phyloP scores from a whole-genome alignment of 2,888 invertebrate species.

The Campoplex nolae region DNA sequence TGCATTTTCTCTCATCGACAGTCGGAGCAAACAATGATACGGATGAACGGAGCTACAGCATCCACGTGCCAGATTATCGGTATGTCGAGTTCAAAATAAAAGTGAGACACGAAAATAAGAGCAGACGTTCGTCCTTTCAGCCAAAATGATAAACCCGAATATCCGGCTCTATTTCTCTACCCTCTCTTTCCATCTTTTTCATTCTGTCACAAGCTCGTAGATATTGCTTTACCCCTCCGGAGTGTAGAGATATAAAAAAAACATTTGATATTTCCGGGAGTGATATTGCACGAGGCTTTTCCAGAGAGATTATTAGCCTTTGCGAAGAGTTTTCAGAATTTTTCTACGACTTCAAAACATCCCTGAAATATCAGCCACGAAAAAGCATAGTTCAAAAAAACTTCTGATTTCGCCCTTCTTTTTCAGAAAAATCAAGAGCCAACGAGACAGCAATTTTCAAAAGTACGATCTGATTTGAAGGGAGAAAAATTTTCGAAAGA shows the following conservation, averaged over 20 bases:
- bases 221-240: constrained; percentile 42
- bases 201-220: constrained; percentile 18
- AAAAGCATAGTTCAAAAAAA: background rate
- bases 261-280: constrained; percentile 56
- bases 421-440: background rate
- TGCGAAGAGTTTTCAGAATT: background rate
- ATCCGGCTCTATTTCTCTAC: constrained; percentile 30
- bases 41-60: constrained; percentile 24
- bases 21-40: constrained; percentile 44
- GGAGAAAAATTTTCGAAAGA: background rate
- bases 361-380: background rate
- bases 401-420: background rate
- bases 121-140: constrained; percentile 46
- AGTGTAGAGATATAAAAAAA: background rate
- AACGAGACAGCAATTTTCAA: background rate
- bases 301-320: constrained; percentile 59
- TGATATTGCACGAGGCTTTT: constrained; percentile 54
- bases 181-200: constrained; percentile 16
- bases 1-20: constrained; percentile 30
- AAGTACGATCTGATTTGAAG: background rate
- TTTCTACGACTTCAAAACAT: background rate
- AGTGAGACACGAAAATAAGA: constrained; percentile 7
- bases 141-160: constrained; percentile 39
- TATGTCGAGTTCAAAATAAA: constrained; percentile 6
- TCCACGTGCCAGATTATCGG: constrained; percentile 35